Conservation (phyloP, 2,797 vertebrate species). For the Apodemus agrarius region DNA sequence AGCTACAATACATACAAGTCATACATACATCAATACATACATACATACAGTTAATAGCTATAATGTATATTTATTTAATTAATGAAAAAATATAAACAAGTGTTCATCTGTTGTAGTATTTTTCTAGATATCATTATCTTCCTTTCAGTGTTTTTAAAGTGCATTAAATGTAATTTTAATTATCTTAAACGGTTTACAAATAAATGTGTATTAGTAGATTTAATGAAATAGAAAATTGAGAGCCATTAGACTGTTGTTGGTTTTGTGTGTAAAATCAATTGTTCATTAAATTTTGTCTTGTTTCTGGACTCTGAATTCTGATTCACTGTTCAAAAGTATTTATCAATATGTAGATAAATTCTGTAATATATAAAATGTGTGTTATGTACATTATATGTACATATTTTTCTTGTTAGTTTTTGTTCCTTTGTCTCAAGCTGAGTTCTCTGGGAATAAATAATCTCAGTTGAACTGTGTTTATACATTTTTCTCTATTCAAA, state of each 20-base stretch:
- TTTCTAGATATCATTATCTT: too few relatives aligned
- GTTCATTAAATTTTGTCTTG: neutral
- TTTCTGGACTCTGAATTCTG: neutral
- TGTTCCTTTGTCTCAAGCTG: neutral
- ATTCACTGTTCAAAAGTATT: neutral
- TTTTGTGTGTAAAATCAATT: neutral
- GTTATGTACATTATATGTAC: neutral
- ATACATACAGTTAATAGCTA: too few relatives aligned
- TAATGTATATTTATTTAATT: too few relatives aligned
- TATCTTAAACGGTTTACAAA: too few relatives aligned
- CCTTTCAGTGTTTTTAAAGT: too few relatives aligned
- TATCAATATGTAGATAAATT: neutral
- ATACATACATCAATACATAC: too few relatives aligned
- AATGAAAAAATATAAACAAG: too few relatives aligned
- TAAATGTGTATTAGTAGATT: too few relatives aligned
- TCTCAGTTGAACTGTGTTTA: neutral
- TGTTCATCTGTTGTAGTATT: too few relatives aligned
- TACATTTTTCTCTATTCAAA: neutral
- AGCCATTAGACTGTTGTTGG: accelerated
- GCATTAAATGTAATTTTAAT: too few relatives aligned
- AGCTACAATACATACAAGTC: too few relatives aligned
- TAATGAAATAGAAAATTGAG: neutral
- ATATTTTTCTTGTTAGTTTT: neutral
- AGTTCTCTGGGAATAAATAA: neutral
- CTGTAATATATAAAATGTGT: neutral